These are phyloP conservation scores for Brachionus sp. DNA, from an alignment of 1,140 invertebrate genomes.

Conservation along the genomic window DNA sequence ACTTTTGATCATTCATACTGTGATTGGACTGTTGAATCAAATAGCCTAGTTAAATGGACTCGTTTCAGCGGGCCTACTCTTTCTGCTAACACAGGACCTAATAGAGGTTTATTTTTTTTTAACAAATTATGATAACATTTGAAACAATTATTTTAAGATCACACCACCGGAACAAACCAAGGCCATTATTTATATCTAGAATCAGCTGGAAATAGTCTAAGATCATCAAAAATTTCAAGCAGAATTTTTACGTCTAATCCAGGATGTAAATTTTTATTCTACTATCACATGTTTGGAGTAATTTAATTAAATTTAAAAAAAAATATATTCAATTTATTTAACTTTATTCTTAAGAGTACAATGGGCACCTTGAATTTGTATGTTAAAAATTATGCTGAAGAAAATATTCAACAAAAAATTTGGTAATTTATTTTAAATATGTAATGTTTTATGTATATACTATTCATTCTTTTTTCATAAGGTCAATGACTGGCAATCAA, in stretches of 20 bases:
- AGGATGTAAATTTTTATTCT: slow-evolving; percentile 6
- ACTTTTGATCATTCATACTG: slow-evolving; percentile 52
- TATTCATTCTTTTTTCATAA: not conserved
- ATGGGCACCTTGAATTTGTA: slow-evolving; percentile 2
- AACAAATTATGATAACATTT: not conserved
- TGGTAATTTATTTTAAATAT: not conserved
- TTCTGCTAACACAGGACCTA: slow-evolving; percentile 34
- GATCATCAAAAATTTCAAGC: slow-evolving; percentile 50
- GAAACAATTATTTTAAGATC: not conserved
- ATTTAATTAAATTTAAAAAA: not conserved
- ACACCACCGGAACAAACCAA: slow-evolving; percentile 34
- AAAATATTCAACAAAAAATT: not conserved
- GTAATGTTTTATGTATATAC: not conserved
- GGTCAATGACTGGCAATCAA: slow-evolving; percentile 21
- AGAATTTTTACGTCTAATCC: slow-evolving; percentile 47
- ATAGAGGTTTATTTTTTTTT: not conserved
- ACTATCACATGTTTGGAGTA: slow-evolving; percentile 47
- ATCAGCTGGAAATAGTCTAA: slow-evolving; percentile 48
- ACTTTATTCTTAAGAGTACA: not conserved
- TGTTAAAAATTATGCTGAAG: slow-evolving; percentile 32
- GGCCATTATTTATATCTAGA: slow-evolving; percentile 38
- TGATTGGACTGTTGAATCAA: slow-evolving; percentile 50
- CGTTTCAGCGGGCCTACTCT: slow-evolving; percentile 35
- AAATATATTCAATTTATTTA: not conserved
- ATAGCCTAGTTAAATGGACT: not conserved